Evolutionary conservation across 2,888 invertebrate genomes (phyloP), one percentile per base, ranked within the genome.

Genomic region (Mesorhabditis spiculigera): DNA sequence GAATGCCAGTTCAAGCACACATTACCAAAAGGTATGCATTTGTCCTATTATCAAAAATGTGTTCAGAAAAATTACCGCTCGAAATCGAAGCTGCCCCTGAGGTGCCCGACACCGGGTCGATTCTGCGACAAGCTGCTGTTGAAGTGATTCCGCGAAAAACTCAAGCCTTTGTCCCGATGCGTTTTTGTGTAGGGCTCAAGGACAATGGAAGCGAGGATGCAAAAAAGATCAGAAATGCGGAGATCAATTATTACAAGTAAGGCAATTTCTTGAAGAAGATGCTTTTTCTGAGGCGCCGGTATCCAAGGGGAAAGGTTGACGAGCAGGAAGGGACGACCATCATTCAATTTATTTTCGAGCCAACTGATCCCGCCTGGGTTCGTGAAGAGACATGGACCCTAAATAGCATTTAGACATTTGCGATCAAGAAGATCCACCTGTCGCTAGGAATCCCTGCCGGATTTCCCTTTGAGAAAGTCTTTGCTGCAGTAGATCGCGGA

Each of bases 191-290:
- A 28, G 28, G 28, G 28, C 28, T 28, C 28, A n/a, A 50, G n/a
- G 58, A 50, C n/a, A 10, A n/a, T 13, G 58, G 58, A 50, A 13
- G 10, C n/a, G 58, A 50, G n/a, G 58, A 13, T 13, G 58, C 58
- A 13, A n/a, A 13, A n/a, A 10, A 50, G 10, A 50, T 50, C 8
- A 10, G 58, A 50, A 50, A 50, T 13, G 8, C 58, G 10, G 58
- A 50, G 58, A 50, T 50, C 58, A 50, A n/a, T 50, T 50, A 50
- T 50, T 50, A 50, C 58, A 50, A n/a, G 58, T 50, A 50, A 50
- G n/a, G 2, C 28, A 28, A 28, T 28, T 28, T 28, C 28, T 28
- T 28, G 28, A 28, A 28, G 28, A 28, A 28, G 28, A 28, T 28
- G 28, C 28, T 28, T 28, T 28, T 28, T 28, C n/a, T 50, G 8